Conservation (phyloP, 2,888 invertebrate species). For the Drosophila meridionalis region DNA sequence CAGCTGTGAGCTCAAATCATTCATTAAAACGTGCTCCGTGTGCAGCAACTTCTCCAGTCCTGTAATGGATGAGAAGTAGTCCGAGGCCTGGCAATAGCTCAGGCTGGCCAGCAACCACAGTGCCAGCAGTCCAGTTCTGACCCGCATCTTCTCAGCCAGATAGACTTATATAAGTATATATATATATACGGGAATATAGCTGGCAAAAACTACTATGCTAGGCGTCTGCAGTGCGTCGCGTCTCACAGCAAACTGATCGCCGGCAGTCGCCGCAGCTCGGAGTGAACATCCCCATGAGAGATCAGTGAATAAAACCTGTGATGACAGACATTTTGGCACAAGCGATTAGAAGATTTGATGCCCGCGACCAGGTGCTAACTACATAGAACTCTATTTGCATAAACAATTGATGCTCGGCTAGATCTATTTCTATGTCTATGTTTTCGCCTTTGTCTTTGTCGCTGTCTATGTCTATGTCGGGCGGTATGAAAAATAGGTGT, state of each 20-base stretch:
- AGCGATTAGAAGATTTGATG: conserved; percentile 37
- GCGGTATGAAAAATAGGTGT: conserved; percentile 27
- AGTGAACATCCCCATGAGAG: conserved; percentile 46
- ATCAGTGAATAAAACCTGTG: conserved; percentile 50
- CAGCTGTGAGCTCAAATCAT: conserved; percentile 69
- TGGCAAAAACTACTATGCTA: conserved; percentile 8
- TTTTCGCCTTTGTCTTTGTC: not conserved
- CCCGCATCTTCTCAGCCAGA: conserved; percentile 26
- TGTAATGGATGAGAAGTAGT: conserved; percentile 81
- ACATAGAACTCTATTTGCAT: conserved; percentile 50
- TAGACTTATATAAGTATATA: not conserved
- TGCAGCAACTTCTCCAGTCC: conserved; percentile 75
- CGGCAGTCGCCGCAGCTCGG: not conserved
- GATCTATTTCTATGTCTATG: not conserved
- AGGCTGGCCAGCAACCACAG: conserved; percentile 41
- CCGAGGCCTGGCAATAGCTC: conserved; percentile 43
- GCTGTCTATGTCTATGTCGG: conserved; percentile 2
- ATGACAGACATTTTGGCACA: conserved; percentile 60
- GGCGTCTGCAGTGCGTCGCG: conserved; percentile 57
- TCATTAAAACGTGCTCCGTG: conserved; percentile 73
- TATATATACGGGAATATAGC: not conserved
- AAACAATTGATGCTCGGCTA: conserved; percentile 43
- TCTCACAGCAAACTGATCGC: conserved; percentile 63
- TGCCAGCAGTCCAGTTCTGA: conserved; percentile 8
- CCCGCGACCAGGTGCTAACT: conserved; percentile 56